phyloP scores from a whole-genome alignment of 2,797 vertebrate species.

The Enteromius paludinosus region DNA sequence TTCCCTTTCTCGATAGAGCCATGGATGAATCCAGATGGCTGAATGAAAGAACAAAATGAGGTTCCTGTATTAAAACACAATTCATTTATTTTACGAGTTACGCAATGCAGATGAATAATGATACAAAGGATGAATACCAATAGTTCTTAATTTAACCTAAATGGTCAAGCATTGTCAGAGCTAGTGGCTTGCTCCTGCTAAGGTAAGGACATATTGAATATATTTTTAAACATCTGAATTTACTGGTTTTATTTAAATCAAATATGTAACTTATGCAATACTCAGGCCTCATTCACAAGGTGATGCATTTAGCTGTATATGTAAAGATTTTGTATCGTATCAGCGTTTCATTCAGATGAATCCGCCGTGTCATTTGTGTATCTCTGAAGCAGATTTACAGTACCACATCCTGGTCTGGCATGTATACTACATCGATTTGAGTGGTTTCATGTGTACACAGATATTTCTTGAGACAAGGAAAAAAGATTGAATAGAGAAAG shows the following conservation, averaged over 20 bases:
- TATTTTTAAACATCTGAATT: neutral
- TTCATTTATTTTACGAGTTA: conserved; percentile 17
- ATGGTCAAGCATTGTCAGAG: neutral
- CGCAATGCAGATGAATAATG: neutral
- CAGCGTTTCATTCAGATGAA: no score
- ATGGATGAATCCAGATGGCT: conserved; percentile 7
- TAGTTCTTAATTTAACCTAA: neutral
- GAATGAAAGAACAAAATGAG: conserved; percentile 40
- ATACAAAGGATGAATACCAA: conserved; percentile 13
- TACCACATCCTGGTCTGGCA: no score
- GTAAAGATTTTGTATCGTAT: no score
- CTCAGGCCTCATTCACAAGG: no score
- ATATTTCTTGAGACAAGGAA: no score
- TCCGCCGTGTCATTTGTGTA: no score
- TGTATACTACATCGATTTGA: no score
- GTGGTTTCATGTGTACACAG: no score
- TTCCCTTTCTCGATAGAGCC: conserved; percentile 30
- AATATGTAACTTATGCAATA: neutral
- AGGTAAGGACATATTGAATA: neutral
- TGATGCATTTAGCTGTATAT: no score
- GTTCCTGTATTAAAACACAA: conserved; percentile 33
- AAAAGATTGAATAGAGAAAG: no score
- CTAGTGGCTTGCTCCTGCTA: neutral
- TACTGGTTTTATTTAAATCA: neutral
- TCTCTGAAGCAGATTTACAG: no score